phyloP scores from a whole-genome alignment of 2,113 vertebrate genomes.

The Festucalex cinctus region DNA sequence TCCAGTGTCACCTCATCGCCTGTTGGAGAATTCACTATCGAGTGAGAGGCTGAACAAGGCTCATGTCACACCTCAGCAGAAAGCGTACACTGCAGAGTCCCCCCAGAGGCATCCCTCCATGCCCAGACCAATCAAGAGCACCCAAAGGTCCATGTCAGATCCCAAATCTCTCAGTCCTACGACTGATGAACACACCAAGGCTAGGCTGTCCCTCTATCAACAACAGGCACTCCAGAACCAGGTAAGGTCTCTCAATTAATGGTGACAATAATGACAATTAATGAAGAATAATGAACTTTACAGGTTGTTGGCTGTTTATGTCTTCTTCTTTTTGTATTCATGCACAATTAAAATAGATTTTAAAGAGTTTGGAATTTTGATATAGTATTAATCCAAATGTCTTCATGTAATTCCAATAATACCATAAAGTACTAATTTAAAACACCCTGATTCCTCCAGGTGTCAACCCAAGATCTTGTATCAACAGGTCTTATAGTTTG shows the following conservation, averaged over 20 bases:
- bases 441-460: neutral
- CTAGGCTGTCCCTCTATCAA: conserved; percentile 90
- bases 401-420: neutral
- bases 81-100: conserved; percentile 86
- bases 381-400: no score
- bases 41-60: conserved; percentile 94
- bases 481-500: neutral
- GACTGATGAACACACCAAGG: conserved; percentile 87
- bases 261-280: neutral
- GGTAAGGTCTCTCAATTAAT: conserved; percentile 73
- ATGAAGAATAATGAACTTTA: neutral
- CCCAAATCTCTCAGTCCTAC: conserved; percentile 97
- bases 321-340: neutral
- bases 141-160: conserved; percentile 95
- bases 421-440: neutral
- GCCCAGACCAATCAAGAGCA: conserved; percentile 92
- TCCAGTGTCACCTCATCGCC: conserved; percentile 89
- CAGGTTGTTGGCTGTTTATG: neutral
- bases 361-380: no score
- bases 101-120: conserved; percentile 86
- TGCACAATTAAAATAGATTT: neutral
- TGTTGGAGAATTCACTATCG: conserved; percentile 87
- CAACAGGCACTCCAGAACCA: conserved; percentile 89
- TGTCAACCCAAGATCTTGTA: neutral
- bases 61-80: conserved; percentile 94